phyloP scores from a whole-genome alignment of 2,888 invertebrate species.

The Stenchaetothrips biformis region DNA sequence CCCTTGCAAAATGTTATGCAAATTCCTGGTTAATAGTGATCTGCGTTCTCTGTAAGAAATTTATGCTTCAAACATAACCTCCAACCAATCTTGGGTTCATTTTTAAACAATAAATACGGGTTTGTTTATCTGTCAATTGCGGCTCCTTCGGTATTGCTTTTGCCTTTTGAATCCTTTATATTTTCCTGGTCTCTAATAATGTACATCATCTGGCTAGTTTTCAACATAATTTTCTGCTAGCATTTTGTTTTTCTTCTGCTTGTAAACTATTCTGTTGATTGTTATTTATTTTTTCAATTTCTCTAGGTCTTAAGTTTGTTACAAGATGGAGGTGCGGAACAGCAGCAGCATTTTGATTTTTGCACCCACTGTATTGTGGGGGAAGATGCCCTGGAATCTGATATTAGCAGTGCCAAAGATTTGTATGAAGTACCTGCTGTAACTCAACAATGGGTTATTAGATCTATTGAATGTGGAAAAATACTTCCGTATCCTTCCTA shows the following conservation, averaged over 20 bases:
- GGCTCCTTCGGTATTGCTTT: too few relatives aligned
- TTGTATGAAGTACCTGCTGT: slow-evolving; percentile 91
- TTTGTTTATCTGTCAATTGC: too few relatives aligned
- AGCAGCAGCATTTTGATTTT: slow-evolving; percentile 82
- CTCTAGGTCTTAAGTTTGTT: slow-evolving; percentile 70
- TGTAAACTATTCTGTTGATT: too few relatives aligned
- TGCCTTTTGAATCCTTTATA: too few relatives aligned
- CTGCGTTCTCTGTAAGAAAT: background rate
- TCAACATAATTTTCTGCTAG: too few relatives aligned
- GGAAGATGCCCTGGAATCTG: slow-evolving; percentile 75
- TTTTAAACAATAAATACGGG: too few relatives aligned
- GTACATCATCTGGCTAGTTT: too few relatives aligned
- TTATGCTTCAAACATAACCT: background rate
- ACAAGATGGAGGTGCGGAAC: slow-evolving; percentile 81
- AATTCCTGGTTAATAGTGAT: background rate
- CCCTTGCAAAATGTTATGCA: background rate
- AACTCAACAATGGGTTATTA: slow-evolving; percentile 75
- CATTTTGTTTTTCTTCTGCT: background rate
- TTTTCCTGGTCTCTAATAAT: too few relatives aligned
- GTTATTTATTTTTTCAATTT: slow-evolving; percentile 34
- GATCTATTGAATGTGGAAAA: slow-evolving; percentile 54
- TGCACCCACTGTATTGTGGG: slow-evolving; percentile 91
- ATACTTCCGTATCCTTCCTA: slow-evolving; percentile 55
- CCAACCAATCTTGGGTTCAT: background rate
- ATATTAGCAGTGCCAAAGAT: slow-evolving; percentile 85